These are phyloP conservation scores for Gopherus evgoodei DNA, from an alignment of 2,113 vertebrate species.

Conservation along the genomic window DNA sequence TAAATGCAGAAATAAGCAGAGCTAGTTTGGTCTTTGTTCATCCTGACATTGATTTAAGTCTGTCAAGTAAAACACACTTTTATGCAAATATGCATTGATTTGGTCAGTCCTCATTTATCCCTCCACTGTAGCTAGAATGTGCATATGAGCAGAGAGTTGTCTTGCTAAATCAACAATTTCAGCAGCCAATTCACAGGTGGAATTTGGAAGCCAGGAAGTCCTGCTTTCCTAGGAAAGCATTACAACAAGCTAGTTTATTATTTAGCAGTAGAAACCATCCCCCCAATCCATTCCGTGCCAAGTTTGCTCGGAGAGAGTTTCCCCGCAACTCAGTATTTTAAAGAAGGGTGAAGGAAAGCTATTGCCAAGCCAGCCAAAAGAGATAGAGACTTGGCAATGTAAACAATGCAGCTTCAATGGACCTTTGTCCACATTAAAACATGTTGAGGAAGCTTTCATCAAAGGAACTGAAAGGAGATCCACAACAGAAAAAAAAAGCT, in stretches of 20 bases:
- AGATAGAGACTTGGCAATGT: not conserved
- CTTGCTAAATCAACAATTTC: constrained; percentile 60
- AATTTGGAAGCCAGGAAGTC: constrained; percentile 64
- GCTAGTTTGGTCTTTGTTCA: not conserved
- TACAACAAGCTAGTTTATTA: not conserved
- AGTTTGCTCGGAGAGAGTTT: constrained; percentile 3
- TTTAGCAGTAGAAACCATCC: not conserved
- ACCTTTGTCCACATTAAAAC: not conserved
- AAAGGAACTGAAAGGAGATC: not conserved
- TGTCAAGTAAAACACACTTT: not conserved
- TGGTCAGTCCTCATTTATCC: constrained; percentile 55
- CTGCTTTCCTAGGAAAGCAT: constrained; percentile 31
- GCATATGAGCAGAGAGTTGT: not conserved
- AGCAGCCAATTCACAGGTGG: constrained; percentile 55
- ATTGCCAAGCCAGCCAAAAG: not conserved
- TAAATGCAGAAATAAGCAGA: constrained; percentile 33
- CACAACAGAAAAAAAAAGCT: not conserved
- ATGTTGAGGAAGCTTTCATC: not conserved
- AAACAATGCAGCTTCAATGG: not conserved
- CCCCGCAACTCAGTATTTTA: not conserved
- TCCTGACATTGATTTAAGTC: not conserved
- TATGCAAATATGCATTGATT: constrained; percentile 37
- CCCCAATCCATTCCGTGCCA: not conserved
- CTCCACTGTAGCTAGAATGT: constrained; percentile 52
- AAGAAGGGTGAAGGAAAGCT: not conserved